Percentiles rank a stretch among this genome's conserved stretches.
Evolutionary conservation across 2,113 vertebrate genomes (phyloP).

Genomic region (Aphyosemion australe): DNA sequence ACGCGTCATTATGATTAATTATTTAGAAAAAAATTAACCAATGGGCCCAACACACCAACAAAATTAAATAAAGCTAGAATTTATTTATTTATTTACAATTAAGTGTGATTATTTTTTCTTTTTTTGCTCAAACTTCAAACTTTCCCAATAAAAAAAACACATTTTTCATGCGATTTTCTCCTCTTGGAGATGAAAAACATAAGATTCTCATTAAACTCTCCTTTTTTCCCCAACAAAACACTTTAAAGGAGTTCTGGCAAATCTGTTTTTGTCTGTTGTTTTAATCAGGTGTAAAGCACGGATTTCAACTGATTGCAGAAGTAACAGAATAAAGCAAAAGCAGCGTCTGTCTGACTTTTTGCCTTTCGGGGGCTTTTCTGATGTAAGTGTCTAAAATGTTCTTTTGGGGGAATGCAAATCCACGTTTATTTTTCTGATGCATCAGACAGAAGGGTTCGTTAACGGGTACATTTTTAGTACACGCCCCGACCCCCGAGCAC

Average conservation of each 20-base stretch:
- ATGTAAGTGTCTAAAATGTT: slow-evolving; percentile 58
- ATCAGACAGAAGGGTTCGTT: slow-evolving; percentile 40
- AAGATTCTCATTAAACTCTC: slow-evolving; percentile 28
- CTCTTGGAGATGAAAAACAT: slow-evolving; percentile 21
- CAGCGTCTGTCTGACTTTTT: slow-evolving; percentile 25
- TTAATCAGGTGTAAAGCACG: slow-evolving; percentile 15
- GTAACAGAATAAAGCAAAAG: slow-evolving; percentile 20
- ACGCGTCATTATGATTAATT: no score
- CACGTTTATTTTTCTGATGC: slow-evolving; percentile 49
- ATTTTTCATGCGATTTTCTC: slow-evolving; percentile 8
- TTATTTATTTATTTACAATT: neutral
- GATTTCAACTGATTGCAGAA: slow-evolving; percentile 65
- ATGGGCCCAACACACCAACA: no score
- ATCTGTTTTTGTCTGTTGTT: slow-evolving; percentile 31
- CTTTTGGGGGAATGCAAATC: slow-evolving; percentile 40
- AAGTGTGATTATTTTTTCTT: neutral
- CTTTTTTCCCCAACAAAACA: slow-evolving; percentile 8
- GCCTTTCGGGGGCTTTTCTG: slow-evolving; percentile 57
- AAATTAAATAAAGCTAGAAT: neutral
- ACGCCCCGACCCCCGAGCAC: slow-evolving; percentile 33
- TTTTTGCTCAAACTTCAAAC: neutral
- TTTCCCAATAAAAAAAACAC: slow-evolving; percentile 5
- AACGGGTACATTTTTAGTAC: slow-evolving; percentile 63
- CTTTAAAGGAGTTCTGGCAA: slow-evolving; percentile 28
- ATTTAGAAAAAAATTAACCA: no score